Evolutionary conservation across 1,140 invertebrate genomes (phyloP).

Genomic region (Vollenhovia emeryi): DNA sequence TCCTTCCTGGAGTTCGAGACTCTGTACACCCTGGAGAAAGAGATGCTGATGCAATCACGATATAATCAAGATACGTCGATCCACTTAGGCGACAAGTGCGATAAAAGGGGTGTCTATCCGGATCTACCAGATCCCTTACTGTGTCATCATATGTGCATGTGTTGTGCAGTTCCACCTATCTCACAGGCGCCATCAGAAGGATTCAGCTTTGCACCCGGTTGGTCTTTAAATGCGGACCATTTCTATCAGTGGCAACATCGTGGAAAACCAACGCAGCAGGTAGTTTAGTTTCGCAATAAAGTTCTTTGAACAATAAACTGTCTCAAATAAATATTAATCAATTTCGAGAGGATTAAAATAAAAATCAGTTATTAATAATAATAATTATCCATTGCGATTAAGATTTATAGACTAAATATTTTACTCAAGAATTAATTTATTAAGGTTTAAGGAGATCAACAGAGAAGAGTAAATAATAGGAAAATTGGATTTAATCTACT

Average conservation of each 20-base stretch:
- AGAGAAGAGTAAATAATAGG: neutral
- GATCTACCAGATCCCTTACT: slow-evolving; percentile 75
- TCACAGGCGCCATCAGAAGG: slow-evolving; percentile 74
- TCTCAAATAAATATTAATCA: neutral
- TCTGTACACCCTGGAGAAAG: slow-evolving; percentile 78
- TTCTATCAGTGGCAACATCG: slow-evolving; percentile 82
- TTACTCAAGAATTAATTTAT: neutral
- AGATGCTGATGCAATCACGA: slow-evolving; percentile 71
- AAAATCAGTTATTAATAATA: neutral
- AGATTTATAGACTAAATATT: neutral
- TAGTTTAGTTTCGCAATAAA: slow-evolving; percentile 51
- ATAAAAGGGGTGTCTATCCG: slow-evolving; percentile 74
- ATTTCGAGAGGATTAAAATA: neutral
- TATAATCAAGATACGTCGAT: slow-evolving; percentile 55
- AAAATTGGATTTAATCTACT: neutral
- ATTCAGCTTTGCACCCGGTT: slow-evolving; percentile 80
- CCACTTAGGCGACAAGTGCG: slow-evolving; percentile 74
- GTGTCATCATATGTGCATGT: slow-evolving; percentile 37
- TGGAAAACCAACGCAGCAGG: slow-evolving; percentile 79
- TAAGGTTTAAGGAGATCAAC: neutral
- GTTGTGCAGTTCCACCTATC: slow-evolving; percentile 5
- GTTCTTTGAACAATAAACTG: neutral
- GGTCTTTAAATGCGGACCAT: slow-evolving; percentile 79
- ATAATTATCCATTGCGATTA: neutral
- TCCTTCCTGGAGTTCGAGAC: slow-evolving; percentile 81